These are phyloP conservation scores for Gymnocypris eckloni DNA, from an alignment of 2,797 vertebrate species.

Conservation along the genomic window DNA sequence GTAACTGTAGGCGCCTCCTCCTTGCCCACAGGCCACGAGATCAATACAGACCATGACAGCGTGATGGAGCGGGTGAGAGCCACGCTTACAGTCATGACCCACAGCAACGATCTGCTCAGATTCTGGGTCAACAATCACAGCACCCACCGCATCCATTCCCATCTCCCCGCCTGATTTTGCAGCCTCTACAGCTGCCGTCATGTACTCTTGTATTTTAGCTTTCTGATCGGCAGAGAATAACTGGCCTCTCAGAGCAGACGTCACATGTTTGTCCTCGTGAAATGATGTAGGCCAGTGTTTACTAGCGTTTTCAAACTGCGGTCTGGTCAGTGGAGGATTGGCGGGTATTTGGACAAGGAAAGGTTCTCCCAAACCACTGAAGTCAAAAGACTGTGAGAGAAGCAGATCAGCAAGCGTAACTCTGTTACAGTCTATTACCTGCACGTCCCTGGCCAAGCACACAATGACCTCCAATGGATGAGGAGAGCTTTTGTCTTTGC, in stretches of 20 bases:
- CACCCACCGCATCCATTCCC: slow-evolving; percentile 82
- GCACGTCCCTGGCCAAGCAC: slow-evolving; percentile 71
- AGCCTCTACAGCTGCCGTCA: slow-evolving; percentile 77
- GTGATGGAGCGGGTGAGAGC: slow-evolving; percentile 79
- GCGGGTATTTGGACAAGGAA: slow-evolving; percentile 82
- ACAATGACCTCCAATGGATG: slow-evolving; percentile 83
- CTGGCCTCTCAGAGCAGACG: slow-evolving; percentile 75
- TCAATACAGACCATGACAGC: slow-evolving; percentile 89
- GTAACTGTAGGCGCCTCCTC: slow-evolving; percentile 78
- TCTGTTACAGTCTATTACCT: not conserved
- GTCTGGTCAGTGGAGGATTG: slow-evolving; percentile 79
- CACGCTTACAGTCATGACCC: slow-evolving; percentile 80
- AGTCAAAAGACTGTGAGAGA: slow-evolving; percentile 57
- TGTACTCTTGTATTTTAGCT: slow-evolving; percentile 78
- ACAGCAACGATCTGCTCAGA: slow-evolving; percentile 76
- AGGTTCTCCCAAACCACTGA: slow-evolving; percentile 78
- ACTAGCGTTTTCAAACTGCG: slow-evolving; percentile 84
- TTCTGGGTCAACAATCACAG: slow-evolving; percentile 79
- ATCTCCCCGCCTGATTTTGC: slow-evolving; percentile 67
- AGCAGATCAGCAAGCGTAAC: slow-evolving; percentile 71
- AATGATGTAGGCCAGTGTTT: slow-evolving; percentile 87
- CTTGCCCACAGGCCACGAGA: slow-evolving; percentile 84
- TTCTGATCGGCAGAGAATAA: slow-evolving; percentile 78
- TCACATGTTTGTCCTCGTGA: slow-evolving; percentile 85
- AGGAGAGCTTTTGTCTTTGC: slow-evolving; percentile 57